Evolutionary conservation across 2,797 vertebrate genomes (phyloP).

Genomic region (Leucoraja ocellata): DNA sequence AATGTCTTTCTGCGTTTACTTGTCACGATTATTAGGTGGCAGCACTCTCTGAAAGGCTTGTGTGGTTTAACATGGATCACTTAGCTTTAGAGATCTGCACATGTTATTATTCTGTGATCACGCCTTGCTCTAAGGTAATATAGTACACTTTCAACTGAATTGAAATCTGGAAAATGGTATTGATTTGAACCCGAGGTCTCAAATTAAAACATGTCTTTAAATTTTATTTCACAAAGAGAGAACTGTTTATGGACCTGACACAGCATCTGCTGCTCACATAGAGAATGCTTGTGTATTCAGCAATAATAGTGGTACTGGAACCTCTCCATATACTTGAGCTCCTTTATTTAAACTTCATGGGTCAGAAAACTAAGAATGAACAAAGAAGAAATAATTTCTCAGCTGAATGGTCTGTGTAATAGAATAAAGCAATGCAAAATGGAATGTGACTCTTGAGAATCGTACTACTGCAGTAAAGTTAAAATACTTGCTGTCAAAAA

Average conservation of each 20-base stretch:
- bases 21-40: not conserved
- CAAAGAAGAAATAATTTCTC: constrained; percentile 5
- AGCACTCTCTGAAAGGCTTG: not conserved
- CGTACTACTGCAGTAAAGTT: too few relatives aligned
- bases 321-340: not conserved
- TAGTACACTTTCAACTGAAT: not conserved
- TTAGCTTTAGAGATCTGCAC: not conserved
- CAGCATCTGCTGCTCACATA: not conserved
- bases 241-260: not conserved
- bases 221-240: not conserved
- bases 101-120: not conserved
- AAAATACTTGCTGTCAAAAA: not conserved
- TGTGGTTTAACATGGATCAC: not conserved
- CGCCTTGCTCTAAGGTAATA: not conserved
- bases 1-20: not conserved
- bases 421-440: not conserved
- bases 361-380: not conserved
- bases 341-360: not conserved
- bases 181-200: not conserved
- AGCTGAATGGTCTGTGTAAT: constrained; percentile 12
- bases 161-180: not conserved
- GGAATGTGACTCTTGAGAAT: not conserved
- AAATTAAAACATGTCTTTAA: not conserved
- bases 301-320: not conserved
- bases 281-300: not conserved